A percentile compares a stretch with the other conserved stretches of the same genome.
Conservation (phyloP, 2,797 vertebrate genomes). For the Gouania willdenowi region DNA sequence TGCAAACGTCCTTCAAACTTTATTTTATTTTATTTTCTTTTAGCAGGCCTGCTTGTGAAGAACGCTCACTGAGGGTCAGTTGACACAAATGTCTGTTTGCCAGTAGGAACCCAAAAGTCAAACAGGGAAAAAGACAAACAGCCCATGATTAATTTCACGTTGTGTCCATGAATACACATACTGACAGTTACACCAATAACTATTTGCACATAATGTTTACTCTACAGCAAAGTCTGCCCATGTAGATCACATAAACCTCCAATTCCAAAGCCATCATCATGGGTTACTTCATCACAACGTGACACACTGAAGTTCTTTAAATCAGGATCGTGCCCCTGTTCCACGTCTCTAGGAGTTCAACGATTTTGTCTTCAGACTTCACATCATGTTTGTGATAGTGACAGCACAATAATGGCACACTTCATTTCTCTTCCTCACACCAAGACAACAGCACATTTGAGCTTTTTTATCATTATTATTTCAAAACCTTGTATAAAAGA, state of each 20-base stretch:
- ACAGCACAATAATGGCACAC: too few species aligned
- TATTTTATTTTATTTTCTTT: too few species aligned
- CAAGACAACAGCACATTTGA: conserved; percentile 9
- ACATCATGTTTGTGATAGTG: conserved; percentile 4
- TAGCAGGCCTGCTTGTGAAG: conserved; percentile 24
- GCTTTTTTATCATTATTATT: neutral
- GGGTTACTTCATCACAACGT: neutral
- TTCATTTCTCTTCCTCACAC: too few species aligned
- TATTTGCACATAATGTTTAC: conserved; percentile 27
- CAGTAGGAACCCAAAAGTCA: conserved; percentile 33
- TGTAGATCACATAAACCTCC: conserved; percentile 12
- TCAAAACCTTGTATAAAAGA: conserved; percentile 9
- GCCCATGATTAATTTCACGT: conserved; percentile 28
- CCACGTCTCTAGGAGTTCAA: neutral
- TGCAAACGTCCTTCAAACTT: conserved; percentile 53
- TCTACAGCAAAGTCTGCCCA: conserved; percentile 32
- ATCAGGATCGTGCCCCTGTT: neutral
- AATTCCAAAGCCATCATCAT: neutral
- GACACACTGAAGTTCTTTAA: neutral
- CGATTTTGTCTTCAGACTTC: conserved; percentile 14
- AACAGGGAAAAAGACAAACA: conserved; percentile 38
- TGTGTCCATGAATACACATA: conserved; percentile 17
- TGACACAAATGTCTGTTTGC: conserved; percentile 31
- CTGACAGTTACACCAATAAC: conserved; percentile 47
- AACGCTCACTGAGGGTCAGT: conserved; percentile 42